Evolutionary conservation across 2,888 invertebrate species (phyloP).

Genomic region (Eristalis tenax): DNA sequence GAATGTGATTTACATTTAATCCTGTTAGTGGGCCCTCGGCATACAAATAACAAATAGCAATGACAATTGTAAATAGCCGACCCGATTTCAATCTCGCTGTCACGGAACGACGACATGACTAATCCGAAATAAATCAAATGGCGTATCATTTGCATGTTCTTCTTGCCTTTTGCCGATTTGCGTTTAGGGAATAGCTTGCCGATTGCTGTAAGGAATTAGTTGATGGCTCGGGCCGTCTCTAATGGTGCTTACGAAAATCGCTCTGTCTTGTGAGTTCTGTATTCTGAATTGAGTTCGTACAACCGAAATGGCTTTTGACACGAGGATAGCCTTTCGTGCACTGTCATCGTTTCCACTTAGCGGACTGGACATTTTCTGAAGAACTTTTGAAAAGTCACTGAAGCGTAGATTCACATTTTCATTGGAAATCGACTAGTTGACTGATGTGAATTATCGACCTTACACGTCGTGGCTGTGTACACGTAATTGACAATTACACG

Average conservation of each 20-base stretch:
- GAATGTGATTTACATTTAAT: slow-evolving; percentile 69
- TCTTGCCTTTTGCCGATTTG: slow-evolving; percentile 17
- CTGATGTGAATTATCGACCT: too few relatives aligned
- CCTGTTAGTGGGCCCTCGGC: slow-evolving; percentile 56
- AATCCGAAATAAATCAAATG: slow-evolving; percentile 70
- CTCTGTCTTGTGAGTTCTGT: neutral
- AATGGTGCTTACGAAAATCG: neutral
- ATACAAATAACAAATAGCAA: slow-evolving; percentile 48
- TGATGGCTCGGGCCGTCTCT: neutral
- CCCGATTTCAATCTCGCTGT: slow-evolving; percentile 58
- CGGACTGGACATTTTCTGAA: too few relatives aligned
- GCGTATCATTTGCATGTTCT: slow-evolving; percentile 52
- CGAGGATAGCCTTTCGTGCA: neutral
- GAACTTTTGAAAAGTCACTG: too few relatives aligned
- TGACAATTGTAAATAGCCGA: slow-evolving; percentile 61
- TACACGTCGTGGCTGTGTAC: too few relatives aligned
- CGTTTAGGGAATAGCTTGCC: slow-evolving; percentile 21
- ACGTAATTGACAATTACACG: too few relatives aligned
- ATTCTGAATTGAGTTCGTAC: neutral
- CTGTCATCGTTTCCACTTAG: neutral
- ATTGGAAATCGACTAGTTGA: too few relatives aligned
- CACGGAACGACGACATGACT: slow-evolving; percentile 68
- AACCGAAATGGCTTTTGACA: neutral
- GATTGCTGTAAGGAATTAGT: slow-evolving; percentile 9
- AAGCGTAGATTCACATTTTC: too few relatives aligned